These are phyloP conservation scores for Orius insidiosus DNA, from an alignment of 1,140 invertebrate species.

Conservation along the genomic window DNA sequence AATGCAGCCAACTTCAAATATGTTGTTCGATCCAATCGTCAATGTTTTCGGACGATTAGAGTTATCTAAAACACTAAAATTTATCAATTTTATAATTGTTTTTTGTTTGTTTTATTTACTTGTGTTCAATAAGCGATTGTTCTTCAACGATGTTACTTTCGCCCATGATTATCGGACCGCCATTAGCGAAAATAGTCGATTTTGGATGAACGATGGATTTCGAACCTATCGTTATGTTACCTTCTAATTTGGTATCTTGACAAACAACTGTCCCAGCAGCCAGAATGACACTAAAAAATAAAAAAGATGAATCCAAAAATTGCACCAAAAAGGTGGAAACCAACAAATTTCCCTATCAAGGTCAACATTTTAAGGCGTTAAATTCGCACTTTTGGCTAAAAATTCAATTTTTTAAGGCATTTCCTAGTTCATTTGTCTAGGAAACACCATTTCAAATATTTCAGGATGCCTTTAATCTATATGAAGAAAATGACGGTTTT, in stretches of 20 bases:
- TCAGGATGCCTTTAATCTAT: too few relatives aligned
- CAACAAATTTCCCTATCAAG: too few relatives aligned
- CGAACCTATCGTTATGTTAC: constrained; percentile 80
- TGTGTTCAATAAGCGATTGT: constrained; percentile 36
- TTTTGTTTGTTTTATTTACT: constrained; percentile 27
- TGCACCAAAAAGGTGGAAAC: too few relatives aligned
- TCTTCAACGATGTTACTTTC: constrained; percentile 24
- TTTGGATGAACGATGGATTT: constrained; percentile 85
- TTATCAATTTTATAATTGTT: not conserved
- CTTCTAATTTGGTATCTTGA: constrained; percentile 76
- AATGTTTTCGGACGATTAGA: constrained; percentile 37
- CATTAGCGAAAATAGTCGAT: constrained; percentile 80
- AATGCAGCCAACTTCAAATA: constrained; percentile 77
- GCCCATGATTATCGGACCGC: constrained; percentile 70
- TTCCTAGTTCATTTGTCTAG: too few relatives aligned
- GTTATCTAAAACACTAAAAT: not conserved
- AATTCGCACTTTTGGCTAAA: too few relatives aligned
- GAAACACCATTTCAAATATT: too few relatives aligned
- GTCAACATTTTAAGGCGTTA: too few relatives aligned
- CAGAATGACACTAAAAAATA: constrained; percentile 47
- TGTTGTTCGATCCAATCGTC: constrained; percentile 84
- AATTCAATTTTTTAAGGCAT: too few relatives aligned
- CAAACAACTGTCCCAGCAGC: constrained; percentile 75
- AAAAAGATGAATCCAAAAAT: too few relatives aligned
- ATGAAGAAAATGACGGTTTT: too few relatives aligned